These are phyloP conservation scores for mouse (Mus musculus) DNA, from an alignment of 2,113 vertebrate species.

Conservation along the genomic window DNA sequence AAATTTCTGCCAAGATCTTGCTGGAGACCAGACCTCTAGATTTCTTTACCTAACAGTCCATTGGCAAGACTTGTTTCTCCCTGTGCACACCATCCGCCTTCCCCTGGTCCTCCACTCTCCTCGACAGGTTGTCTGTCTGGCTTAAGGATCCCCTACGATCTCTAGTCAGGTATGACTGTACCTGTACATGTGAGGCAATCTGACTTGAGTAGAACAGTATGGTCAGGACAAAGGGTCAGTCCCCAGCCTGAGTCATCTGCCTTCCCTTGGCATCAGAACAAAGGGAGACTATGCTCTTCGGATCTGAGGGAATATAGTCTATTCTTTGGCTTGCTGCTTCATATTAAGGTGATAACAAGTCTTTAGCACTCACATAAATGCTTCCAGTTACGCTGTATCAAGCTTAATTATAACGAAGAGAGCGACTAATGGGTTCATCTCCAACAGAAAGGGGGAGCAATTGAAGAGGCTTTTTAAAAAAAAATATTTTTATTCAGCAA, in stretches of 20 bases:
- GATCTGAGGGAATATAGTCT: neutral
- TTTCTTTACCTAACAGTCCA: neutral
- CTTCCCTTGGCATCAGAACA: neutral
- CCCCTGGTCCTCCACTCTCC: neutral
- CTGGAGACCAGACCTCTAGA: neutral
- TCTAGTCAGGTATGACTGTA: accelerated
- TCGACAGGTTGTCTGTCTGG: neutral
- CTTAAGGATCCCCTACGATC: neutral
- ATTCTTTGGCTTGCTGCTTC: neutral
- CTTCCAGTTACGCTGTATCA: neutral
- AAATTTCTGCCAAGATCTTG: neutral
- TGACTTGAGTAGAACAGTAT: neutral
- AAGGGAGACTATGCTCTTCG: neutral
- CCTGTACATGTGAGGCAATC: neutral
- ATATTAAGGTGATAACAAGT: neutral
- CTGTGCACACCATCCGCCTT: neutral
- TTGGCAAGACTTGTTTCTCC: neutral
- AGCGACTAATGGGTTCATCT: conserved; percentile 32
- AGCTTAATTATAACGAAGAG: conserved; percentile 19
- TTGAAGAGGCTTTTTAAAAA: conserved; percentile 7
- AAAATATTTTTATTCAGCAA: conserved; percentile 60
- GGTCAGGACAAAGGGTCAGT: neutral
- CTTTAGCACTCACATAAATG: conserved; percentile 3
- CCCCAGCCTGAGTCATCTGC: neutral
- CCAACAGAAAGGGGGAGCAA: neutral